Evolutionary conservation across 2,888 invertebrate species (phyloP), one percentile per base, ranked within the genome.

Genomic region (Didymodactylos carnosus): DNA sequence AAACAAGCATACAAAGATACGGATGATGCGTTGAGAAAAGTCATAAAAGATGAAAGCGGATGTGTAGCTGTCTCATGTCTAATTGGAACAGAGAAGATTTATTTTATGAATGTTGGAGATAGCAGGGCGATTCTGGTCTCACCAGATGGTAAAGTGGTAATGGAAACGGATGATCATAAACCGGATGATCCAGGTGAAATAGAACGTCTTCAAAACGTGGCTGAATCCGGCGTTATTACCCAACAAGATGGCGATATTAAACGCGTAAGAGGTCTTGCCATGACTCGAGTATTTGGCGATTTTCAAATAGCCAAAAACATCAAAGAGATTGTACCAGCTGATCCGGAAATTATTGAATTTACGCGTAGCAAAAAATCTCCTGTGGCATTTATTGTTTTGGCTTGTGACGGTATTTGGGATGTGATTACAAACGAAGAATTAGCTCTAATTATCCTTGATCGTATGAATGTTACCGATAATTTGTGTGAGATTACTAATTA

Each of bases 401-500:
- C 97, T 39, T 97, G 97, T 83, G 97, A 97, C 84, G 97, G 97
- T 78, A 90, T 97, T 77, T 97, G 94, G 93, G 95, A 97, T 86
- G 97, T 97, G 76, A 94, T 97, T 92, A 89, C 88, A 82, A 97
- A 94, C 84, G 91, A 92, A 82, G 93, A 94, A 81, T 87, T 95
- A 78, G 94, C 94, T 86, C 89, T 90, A 80, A 95, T 92, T 86
- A 89, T 97, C 80, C 89, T 91, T 83, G 91, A 90, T 79, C 88
- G 94, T 81, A 88, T 97, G 80, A 87, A 88, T 83, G 88, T 95
- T 80, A 91, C 92, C 7, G 88, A 89, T 81, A 90, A 95, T 86
- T 87, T 97, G 82, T 90, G 90, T 83, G 87, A 88, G 79, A 89
- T 97, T 84, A 89, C 92, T 84, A 93, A 93, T 86, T 91, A 93